Percentiles rank a stretch among this genome's conserved stretches.
Evolutionary conservation across 2,888 invertebrate genomes (phyloP).

Genomic region (Empis livida): DNA sequence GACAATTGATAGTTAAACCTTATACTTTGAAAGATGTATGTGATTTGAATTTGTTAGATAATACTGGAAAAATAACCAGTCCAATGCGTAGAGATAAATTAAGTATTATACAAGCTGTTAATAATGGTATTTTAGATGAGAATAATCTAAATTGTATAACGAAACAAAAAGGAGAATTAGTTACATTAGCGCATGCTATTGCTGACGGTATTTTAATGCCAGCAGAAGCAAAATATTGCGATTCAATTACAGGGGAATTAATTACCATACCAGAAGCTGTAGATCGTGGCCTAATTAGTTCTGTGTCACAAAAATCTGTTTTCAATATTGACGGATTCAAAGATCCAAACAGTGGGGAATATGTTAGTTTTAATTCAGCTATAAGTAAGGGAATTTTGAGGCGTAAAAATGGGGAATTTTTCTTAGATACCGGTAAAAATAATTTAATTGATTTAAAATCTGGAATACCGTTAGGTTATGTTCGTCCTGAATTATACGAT

Average conservation of each 20-base stretch:
- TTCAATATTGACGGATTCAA: conserved; percentile 88
- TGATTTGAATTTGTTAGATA: conserved; percentile 66
- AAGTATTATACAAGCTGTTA: conserved; percentile 73
- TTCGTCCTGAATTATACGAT: conserved; percentile 75
- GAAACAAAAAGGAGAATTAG: conserved; percentile 62
- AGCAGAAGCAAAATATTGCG: conserved; percentile 58
- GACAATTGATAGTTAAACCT: conserved; percentile 72
- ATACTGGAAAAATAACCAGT: conserved; percentile 63
- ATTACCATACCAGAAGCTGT: conserved; percentile 77
- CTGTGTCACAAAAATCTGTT: conserved; percentile 74
- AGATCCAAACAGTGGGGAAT: conserved; percentile 67
- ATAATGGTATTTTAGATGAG: conserved; percentile 74
- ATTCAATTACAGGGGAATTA: conserved; percentile 58
- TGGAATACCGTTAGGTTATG: conserved; percentile 62
- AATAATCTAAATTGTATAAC: conserved; percentile 73
- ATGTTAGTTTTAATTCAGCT: conserved; percentile 73
- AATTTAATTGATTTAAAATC: conserved; percentile 65
- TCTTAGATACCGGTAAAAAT: conserved; percentile 60
- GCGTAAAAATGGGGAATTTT: conserved; percentile 55
- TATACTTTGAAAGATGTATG: conserved; percentile 84
- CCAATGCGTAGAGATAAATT: conserved; percentile 63
- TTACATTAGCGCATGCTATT: conserved; percentile 77
- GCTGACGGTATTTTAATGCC: conserved; percentile 65
- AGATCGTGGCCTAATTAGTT: conserved; percentile 75
- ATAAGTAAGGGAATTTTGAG: conserved; percentile 63